phyloP scores from a whole-genome alignment of 2,888 invertebrate species.

The Allacma fusca region DNA sequence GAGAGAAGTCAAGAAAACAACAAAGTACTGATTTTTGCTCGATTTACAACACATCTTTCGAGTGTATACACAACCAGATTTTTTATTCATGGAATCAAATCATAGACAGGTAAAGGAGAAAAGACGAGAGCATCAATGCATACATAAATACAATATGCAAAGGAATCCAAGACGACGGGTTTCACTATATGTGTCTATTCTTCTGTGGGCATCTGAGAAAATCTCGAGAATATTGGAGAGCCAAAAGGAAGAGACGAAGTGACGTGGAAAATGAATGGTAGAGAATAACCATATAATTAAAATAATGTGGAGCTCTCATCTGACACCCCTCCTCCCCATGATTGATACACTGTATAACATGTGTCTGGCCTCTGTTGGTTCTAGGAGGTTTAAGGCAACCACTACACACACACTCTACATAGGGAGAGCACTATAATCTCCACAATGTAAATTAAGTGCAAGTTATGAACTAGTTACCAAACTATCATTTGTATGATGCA shows the following conservation, averaged over 20 bases:
- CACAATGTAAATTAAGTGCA: too few relatives aligned
- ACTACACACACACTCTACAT: too few relatives aligned
- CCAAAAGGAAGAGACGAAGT: conserved; percentile 38
- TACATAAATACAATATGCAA: background rate
- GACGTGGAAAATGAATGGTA: conserved; percentile 47
- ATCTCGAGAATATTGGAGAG: conserved; percentile 35
- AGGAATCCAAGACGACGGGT: conserved; percentile 6
- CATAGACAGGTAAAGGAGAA: conserved; percentile 1
- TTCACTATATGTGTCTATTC: background rate
- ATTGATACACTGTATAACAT: conserved; percentile 43
- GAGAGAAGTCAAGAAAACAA: background rate
- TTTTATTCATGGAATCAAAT: conserved; percentile 8
- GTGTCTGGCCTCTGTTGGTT: conserved; percentile 4
- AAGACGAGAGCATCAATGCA: background rate
- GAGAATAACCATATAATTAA: conserved; percentile 49
- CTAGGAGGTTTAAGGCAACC: too few relatives aligned
- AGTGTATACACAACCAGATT: background rate
- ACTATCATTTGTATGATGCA: too few relatives aligned
- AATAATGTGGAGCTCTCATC: conserved; percentile 53
- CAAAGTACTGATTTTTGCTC: conserved; percentile 6
- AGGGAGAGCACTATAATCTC: too few relatives aligned
- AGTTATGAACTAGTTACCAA: too few relatives aligned
- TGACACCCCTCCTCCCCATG: conserved; percentile 47
- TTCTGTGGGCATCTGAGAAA: conserved; percentile 28
- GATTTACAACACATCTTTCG: background rate